A percentile compares a stretch with the other conserved stretches of the same genome.
Conservation (phyloP, 2,797 vertebrate genomes). For the Clarias platycephalus region DNA sequence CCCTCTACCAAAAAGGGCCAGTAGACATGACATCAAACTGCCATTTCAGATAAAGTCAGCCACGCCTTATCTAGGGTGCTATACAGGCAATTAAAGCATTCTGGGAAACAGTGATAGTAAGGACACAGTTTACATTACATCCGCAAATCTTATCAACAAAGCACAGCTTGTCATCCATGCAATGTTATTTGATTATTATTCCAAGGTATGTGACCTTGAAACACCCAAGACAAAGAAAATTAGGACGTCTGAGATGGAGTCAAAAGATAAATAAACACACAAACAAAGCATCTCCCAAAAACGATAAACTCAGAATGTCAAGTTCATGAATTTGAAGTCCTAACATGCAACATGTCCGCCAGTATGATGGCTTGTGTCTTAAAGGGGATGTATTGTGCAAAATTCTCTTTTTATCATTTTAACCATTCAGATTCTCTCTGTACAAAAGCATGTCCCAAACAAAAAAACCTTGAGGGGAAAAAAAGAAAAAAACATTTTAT, state of each 20-base stretch:
- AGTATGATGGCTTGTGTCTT: not conserved
- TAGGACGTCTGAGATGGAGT: slow-evolving; percentile 25
- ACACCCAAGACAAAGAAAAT: slow-evolving; percentile 1
- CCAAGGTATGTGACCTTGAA: slow-evolving; percentile 10
- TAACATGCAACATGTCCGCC: not conserved
- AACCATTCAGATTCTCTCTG: too few relatives aligned
- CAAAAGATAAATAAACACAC: slow-evolving; percentile 55
- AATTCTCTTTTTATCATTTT: too few relatives aligned
- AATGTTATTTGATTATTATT: slow-evolving; percentile 28
- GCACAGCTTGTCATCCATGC: slow-evolving; percentile 12
- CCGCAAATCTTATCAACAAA: slow-evolving; percentile 25
- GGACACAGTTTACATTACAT: slow-evolving; percentile 5
- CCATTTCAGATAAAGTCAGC: slow-evolving; percentile 35
- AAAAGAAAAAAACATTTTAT: too few relatives aligned
- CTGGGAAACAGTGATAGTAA: slow-evolving; percentile 13
- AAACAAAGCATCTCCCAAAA: slow-evolving; percentile 54
- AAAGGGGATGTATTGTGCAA: too few relatives aligned
- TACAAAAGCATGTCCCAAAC: too few relatives aligned
- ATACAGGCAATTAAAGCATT: slow-evolving; percentile 36
- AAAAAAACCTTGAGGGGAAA: too few relatives aligned
- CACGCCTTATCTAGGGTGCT: slow-evolving; percentile 15
- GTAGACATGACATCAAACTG: slow-evolving; percentile 33
- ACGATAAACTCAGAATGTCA: slow-evolving; percentile 40
- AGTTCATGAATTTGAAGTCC: not conserved
- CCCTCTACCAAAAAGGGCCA: slow-evolving; percentile 47